Conservation (phyloP, 1,140 invertebrate genomes). For the Lasioglossum baleicum region DNA sequence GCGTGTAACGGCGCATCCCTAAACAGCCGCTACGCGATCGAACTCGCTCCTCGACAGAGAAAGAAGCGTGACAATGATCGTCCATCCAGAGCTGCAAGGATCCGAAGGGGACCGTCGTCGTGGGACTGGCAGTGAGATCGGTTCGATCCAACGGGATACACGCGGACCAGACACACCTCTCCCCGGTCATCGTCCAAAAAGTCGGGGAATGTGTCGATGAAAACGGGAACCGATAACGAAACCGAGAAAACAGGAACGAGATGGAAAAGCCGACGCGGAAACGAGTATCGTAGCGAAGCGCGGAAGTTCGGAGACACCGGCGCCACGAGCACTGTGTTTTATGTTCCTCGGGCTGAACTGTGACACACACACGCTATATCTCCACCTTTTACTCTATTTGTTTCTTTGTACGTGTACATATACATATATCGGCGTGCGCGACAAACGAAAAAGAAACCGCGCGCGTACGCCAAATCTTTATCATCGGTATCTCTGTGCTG, state of each 20-base stretch:
- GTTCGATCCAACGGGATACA: too few relatives aligned
- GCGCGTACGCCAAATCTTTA: slow-evolving; percentile 27
- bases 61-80: too few relatives aligned
- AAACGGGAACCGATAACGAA: background rate
- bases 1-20: background rate
- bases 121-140: slow-evolving; percentile 14
- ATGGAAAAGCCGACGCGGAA: slow-evolving; percentile 9
- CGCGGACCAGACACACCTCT: too few relatives aligned
- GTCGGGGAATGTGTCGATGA: too few relatives aligned
- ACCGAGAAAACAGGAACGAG: slow-evolving; percentile 5
- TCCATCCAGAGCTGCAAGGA: background rate
- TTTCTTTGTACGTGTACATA: slow-evolving; percentile 67
- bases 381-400: slow-evolving; percentile 64
- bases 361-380: slow-evolving; percentile 41
- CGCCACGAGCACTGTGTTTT: slow-evolving; percentile 50
- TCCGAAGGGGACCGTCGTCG: slow-evolving; percentile 3
- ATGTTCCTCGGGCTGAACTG: slow-evolving; percentile 62
- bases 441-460: background rate
- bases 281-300: slow-evolving; percentile 22
- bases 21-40: background rate
- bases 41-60: slow-evolving; percentile 1
- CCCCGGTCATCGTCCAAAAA: too few relatives aligned
- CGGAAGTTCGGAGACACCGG: slow-evolving; percentile 51
- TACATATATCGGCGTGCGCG: slow-evolving; percentile 58
- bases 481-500: slow-evolving; percentile 43